Base-by-base conservation (phyloP, 1,140 invertebrate genomes). In the Formica selysi region DNA sequence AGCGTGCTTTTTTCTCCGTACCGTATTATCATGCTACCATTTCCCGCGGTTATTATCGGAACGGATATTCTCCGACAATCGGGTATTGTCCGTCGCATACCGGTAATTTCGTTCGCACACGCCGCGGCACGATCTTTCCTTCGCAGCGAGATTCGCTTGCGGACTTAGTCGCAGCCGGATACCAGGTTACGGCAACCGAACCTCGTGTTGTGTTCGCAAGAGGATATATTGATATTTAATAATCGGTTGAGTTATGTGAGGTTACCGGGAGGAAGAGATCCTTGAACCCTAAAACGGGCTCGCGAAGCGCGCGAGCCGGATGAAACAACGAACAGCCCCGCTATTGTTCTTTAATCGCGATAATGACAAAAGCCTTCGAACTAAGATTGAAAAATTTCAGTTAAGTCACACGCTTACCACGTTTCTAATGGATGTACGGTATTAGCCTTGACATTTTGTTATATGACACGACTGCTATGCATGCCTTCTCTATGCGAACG, bases 171-270 rank as follows among this genome's bases (percentile, higher is more conserved):
- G 74, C 41, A 29, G 16, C 8, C 59, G 13, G 57, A 76, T 76
- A 62, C 19, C 76, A 5, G 8, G 44, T 65, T 38, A 36, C 73
- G 7, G 26, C 36, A 32, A 32, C 16, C 61, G 19, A 67, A 16
- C 62, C 13, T 22, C 51, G 16, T 26, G 13, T 13, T n/a, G 22
- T 32, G 64, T 13, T 44, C 22, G n/a, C 5, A 70, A 16, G 8
- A 13, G 62, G 29, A 79, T 68, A 70, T 80, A 80, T 80, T 70
- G 64, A 80, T 80, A 68, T 68, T 80, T 80, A 80, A 80, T 80
- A 80, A 80, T 80, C 76, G 76, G 76, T 70, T 57, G 44, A 62
- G 32, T 78, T n/a, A 11, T 26, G 32, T 26, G 13, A 7, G 19
- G 29, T n/a, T 36, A 10, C n/a, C 29, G 19, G 29, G 8, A 13